Base-by-base conservation (phyloP, 1,140 invertebrate species). In the Mycetomoellerius zeteki region DNA sequence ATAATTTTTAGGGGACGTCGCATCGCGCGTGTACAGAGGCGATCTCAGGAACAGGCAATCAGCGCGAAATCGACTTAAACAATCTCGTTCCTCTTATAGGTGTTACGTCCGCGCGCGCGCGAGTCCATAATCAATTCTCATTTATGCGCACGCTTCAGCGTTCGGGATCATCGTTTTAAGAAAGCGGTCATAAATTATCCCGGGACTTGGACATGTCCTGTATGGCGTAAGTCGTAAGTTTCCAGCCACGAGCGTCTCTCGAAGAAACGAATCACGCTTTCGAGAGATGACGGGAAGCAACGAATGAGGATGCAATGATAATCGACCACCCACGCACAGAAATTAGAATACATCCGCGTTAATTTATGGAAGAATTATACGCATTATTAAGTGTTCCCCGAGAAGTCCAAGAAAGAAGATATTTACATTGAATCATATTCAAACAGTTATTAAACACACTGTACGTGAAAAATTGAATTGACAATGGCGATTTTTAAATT, bases 311-410 rank as follows among this genome's bases (percentile, higher is more conserved):
- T 64, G 77, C 89, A 88, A 91, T 88, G 88, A 92, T 90, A 90
- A 89, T 84, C 65, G 82, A 62, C 89, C 91, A 92, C 92, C 93
- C 89, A 93, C 93, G 92, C 92, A 85, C 62, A 80, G 43, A 89
- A 92, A 93, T 93, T 93, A 93, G 92, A 93, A 92, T 93, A 91
- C 88, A 92, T 90, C 88, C 88, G 60, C 65, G 87, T 90, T 92
- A 93, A 93, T 92, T 93, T 92, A 93, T 93, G 90, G 69, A 82
- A 71, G 89, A 91, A 89, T 93, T 92, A 92, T 92, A 86, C 90
- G 85, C 80, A 73, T 86, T 88, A 90, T 90, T 92, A 92, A 92
- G 71, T 88, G 54, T 91, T n/a, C 16, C 24, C 16, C n/a, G 62
- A 27, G 21, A 50, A 24, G 21, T 50, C 21, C 58, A 19, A 72